Evolutionary conservation across 2,113 vertebrate species (phyloP).

Genomic region (Ascaphus truei): DNA sequence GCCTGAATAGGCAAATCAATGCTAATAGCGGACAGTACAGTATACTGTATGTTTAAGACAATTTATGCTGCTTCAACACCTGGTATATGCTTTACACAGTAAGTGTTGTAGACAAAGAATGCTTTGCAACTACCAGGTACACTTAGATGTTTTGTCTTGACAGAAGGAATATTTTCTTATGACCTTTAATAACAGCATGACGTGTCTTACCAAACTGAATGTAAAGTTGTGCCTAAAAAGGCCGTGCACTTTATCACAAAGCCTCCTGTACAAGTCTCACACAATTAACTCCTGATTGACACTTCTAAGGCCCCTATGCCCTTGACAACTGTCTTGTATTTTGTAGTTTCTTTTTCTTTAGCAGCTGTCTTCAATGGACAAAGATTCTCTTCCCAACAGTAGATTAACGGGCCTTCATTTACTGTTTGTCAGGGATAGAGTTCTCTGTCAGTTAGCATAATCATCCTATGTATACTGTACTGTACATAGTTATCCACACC

Average conservation of each 20-base stretch:
- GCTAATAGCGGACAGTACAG: no score
- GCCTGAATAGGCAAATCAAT: no score
- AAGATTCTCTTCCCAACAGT: neutral
- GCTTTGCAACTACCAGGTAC: neutral
- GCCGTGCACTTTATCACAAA: constrained; percentile 12
- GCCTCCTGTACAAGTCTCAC: constrained; percentile 13
- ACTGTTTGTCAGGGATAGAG: neutral
- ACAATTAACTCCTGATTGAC: constrained; percentile 27
- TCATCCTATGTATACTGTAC: no score
- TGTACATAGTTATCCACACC: no score
- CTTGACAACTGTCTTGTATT: constrained; percentile 1
- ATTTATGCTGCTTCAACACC: no score
- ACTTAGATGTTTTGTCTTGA: constrained; percentile 23
- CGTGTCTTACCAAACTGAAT: constrained; percentile 14
- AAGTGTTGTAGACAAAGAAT: constrained; percentile 8
- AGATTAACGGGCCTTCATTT: constrained; percentile 10
- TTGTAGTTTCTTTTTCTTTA: neutral
- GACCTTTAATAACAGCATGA: constrained; percentile 25
- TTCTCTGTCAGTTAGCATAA: neutral
- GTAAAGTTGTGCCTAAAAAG: constrained; percentile 18
- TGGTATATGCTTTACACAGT: neutral
- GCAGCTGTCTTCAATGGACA: neutral
- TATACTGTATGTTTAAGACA: no score
- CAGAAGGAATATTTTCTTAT: constrained; percentile 19
- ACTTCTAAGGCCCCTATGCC: constrained; percentile 7